phyloP scores from a whole-genome alignment of 2,797 vertebrate genomes.

The Eutrigla gurnardus region DNA sequence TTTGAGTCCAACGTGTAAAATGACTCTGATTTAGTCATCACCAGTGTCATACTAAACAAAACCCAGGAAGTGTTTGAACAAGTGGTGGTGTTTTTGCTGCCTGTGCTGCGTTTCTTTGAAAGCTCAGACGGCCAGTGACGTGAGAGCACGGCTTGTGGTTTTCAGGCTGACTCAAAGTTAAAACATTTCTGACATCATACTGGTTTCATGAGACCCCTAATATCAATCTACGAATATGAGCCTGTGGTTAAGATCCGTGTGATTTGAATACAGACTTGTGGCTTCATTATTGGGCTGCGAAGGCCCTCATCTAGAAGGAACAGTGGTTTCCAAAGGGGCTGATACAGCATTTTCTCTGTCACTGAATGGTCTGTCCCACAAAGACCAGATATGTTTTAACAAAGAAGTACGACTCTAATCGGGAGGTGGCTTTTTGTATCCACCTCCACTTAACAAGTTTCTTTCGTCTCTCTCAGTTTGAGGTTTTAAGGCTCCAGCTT shows the following conservation, averaged over 20 bases:
- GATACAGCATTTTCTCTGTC: neutral
- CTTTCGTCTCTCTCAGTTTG: neutral
- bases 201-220: slow-evolving; percentile 16
- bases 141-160: slow-evolving; percentile 54
- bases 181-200: slow-evolving; percentile 42
- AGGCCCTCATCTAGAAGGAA: neutral
- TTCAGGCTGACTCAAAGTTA: slow-evolving; percentile 56
- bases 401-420: neutral
- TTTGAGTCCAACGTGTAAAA: neutral
- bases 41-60: slow-evolving; percentile 2
- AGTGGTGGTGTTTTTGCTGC: slow-evolving; percentile 13
- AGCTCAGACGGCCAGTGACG: slow-evolving; percentile 46
- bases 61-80: slow-evolving; percentile 8
- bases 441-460: neutral
- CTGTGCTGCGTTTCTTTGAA: slow-evolving; percentile 31
- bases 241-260: slow-evolving; percentile 1
- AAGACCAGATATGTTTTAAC: neutral
- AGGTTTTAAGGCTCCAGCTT: neutral
- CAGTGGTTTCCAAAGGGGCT: neutral
- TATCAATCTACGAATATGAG: slow-evolving; percentile 14
- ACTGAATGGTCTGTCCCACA: neutral
- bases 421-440: neutral
- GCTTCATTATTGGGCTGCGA: neutral
- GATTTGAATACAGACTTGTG: neutral
- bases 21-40: slow-evolving; percentile 9